Percentiles rank a stretch among this genome's conserved stretches.
phyloP scores from a whole-genome alignment of 2,797 vertebrate genomes.

The Myotis myotis region DNA sequence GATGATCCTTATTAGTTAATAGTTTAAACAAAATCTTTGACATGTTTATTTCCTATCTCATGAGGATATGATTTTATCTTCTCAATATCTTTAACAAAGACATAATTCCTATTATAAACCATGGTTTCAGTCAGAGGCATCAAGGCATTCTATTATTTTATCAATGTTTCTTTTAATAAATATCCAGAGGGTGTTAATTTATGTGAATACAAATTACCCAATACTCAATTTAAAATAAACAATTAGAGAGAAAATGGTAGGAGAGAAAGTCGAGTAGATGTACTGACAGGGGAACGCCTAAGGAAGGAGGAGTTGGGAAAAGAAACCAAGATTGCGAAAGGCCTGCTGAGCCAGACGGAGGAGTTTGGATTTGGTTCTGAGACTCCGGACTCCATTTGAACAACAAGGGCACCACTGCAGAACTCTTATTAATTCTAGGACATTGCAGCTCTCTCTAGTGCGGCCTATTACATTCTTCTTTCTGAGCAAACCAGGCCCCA shows the following conservation, averaged over 20 bases:
- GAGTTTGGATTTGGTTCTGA: not conserved
- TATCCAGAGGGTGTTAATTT: not conserved
- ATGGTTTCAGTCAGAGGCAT: not conserved
- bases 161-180: not conserved
- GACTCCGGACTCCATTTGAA: not conserved
- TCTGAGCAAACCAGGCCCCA: not conserved
- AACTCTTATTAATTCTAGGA: not conserved
- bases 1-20: not conserved
- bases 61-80: not conserved
- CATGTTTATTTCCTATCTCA: not conserved
- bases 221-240: not conserved
- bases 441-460: not conserved
- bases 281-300: not conserved
- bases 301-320: not conserved
- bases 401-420: not conserved
- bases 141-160: not conserved
- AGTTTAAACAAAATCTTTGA: not conserved
- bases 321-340: not conserved
- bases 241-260: not conserved
- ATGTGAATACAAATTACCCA: not conserved
- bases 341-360: not conserved
- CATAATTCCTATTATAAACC: not conserved
- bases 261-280: not conserved
- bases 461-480: not conserved
- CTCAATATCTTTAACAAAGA: not conserved